phyloP scores from a whole-genome alignment of 2,113 vertebrate species.

The Cyrtonyx montezumae region DNA sequence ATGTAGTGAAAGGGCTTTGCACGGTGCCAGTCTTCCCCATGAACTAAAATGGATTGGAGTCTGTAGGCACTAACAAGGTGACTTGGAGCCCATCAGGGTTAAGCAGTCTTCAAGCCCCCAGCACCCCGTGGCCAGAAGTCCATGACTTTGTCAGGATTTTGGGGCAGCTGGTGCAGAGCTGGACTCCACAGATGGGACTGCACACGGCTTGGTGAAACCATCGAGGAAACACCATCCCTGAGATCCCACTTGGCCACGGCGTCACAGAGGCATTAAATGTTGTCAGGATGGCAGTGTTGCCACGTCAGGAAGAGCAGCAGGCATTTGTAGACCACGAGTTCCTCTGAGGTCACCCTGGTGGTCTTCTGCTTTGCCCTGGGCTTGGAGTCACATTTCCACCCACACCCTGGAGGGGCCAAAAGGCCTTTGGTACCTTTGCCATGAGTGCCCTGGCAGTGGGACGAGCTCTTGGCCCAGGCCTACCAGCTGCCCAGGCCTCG shows the following conservation, averaged over 20 bases:
- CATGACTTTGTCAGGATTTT: neutral
- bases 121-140: neutral
- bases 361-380: neutral
- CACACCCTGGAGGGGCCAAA: neutral
- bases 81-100: neutral
- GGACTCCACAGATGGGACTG: accelerated
- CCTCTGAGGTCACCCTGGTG: neutral
- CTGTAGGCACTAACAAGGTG: neutral
- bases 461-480: neutral
- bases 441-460: neutral
- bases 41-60: neutral
- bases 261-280: neutral
- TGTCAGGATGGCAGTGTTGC: neutral
- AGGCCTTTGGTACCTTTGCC: conserved; percentile 36
- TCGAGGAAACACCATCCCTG: neutral
- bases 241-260: neutral
- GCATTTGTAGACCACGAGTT: neutral
- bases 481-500: conserved; percentile 61
- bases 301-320: neutral
- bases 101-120: neutral
- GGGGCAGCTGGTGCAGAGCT: neutral
- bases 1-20: neutral
- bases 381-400: conserved; percentile 5
- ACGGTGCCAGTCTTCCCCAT: accelerated
- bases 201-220: neutral